Base-by-base conservation (phyloP, 2,888 invertebrate species). In the Leptinotarsa juncta region DNA sequence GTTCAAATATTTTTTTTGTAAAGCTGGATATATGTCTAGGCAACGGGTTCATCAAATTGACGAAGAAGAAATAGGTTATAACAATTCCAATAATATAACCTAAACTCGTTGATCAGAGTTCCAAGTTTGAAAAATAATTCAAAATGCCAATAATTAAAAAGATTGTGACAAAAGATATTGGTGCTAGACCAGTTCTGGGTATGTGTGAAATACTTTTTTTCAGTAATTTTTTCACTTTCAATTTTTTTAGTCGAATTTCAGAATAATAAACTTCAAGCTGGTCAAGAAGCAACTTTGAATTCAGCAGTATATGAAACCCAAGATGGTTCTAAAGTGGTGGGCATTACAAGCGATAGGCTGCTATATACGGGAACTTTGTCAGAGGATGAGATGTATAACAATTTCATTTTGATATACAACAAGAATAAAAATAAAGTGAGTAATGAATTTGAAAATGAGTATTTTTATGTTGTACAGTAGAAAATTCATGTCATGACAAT, bases 371-470 rank as follows among this genome's bases (percentile, higher is more conserved):
- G 84, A 7, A 67, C 70, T 69, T 71, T 83, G 32, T 75, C 77
- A 23, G 78, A 84, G 26, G 82, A 84, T 42, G 80, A 81, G 16
- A 69, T 82, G 15, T 83, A 81, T 70, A 83, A 85, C 67, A 84
- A 82, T 71, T 85, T 85, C 51, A 75, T 86, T 15, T 74, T 83
- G 7, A 77, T 84, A n/a, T 81, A 81, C 20, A 83, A 85, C 65
- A 84, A 82, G 74, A 82, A 81, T 20, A 83, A 81, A 4, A 83
- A 83, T 72, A 83, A 85, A 79, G 86, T 86, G 26, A 18, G n/a
- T 67, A 42, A 65, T 65, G 74, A 26, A 14, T 65, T 32, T 53
- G 26, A 68, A 42, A 42, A 42, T 10, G 10, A 12, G 42, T 42
- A 42, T 42, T 42, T 42, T 10, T 42, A 42, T 42, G 10, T 42